Conservation (phyloP, 2,888 invertebrate genomes). For the Adineta ricciae region DNA sequence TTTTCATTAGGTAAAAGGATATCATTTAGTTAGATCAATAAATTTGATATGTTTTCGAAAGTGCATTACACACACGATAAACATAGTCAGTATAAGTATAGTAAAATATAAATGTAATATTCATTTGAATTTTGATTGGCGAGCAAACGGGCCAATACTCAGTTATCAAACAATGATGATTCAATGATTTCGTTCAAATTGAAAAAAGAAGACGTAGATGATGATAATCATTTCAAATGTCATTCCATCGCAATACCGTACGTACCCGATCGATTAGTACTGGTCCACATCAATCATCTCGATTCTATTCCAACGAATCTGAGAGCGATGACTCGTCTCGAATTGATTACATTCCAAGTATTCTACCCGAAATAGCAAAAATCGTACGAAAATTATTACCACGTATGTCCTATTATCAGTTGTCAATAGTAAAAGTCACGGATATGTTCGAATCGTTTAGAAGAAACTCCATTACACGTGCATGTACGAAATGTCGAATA, state of each 20-base stretch:
- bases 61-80: too few species aligned
- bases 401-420: not conserved
- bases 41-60: too few species aligned
- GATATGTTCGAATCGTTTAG: not conserved
- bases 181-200: not conserved
- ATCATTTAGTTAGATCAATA: too few species aligned
- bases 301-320: not conserved
- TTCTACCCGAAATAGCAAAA: not conserved
- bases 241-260: not conserved
- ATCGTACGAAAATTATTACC: constrained; percentile 11
- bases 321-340: not conserved
- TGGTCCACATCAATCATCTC: not conserved
- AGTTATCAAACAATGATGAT: not conserved
- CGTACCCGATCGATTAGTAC: not conserved
- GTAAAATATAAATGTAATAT: too few species aligned
- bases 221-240: not conserved
- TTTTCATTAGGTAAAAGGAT: too few species aligned
- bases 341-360: not conserved
- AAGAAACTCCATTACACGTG: not conserved
- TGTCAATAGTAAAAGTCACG: not conserved
- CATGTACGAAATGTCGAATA: not conserved
- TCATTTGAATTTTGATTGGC: not conserved
- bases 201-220: not conserved
- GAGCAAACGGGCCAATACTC: not conserved
- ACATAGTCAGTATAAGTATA: too few species aligned